Conservation (phyloP, 2,113 vertebrate genomes). For the Sapayoa aenigma region DNA sequence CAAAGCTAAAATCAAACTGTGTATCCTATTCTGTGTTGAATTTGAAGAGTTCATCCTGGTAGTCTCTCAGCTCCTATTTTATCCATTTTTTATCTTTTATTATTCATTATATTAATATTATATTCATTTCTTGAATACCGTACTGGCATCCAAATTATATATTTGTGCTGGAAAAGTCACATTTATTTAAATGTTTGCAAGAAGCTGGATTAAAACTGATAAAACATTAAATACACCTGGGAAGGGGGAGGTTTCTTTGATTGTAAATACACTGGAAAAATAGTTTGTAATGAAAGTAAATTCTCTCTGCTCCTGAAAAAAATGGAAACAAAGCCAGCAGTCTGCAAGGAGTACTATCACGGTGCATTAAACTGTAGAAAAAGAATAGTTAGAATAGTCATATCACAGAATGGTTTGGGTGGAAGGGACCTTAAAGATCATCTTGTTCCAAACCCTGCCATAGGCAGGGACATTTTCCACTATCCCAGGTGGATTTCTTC, state of each 20-base stretch:
- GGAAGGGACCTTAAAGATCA: background rate
- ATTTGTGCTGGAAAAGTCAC: background rate
- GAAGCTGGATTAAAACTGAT: background rate
- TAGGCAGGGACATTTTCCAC: background rate
- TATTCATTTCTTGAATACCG: background rate
- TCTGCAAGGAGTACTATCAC: background rate
- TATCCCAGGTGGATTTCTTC: background rate
- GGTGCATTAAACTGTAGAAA: background rate
- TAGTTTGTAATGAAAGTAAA: background rate
- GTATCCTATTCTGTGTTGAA: background rate
- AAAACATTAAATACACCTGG: background rate
- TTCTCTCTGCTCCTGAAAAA: background rate
- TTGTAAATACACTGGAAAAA: background rate
- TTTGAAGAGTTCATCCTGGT: background rate
- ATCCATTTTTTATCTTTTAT: background rate
- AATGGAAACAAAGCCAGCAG: background rate
- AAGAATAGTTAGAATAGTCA: background rate
- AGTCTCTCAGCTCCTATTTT: background rate
- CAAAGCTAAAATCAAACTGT: constrained; percentile 1
- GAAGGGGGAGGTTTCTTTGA: background rate
- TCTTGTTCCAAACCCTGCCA: background rate
- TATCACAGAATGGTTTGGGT: background rate
- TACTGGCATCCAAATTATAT: background rate
- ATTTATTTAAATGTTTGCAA: background rate
- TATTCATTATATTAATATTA: background rate